Percentiles rank a stretch among this genome's conserved stretches.
phyloP scores from a whole-genome alignment of 1,140 invertebrate genomes.

The Tenebrio molitor region DNA sequence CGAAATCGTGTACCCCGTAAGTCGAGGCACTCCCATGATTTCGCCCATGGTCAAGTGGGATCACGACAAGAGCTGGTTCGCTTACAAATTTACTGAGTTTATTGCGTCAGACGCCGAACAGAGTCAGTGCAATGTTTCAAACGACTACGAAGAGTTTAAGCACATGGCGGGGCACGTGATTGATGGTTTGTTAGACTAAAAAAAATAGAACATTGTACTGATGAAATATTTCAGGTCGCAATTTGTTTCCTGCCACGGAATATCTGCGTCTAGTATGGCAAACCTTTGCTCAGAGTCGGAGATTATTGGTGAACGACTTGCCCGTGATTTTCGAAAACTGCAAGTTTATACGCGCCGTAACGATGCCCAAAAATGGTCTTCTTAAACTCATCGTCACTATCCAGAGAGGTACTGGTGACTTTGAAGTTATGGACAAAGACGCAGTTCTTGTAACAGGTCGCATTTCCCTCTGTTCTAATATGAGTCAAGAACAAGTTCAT shows the following conservation, averaged over 20 bases:
- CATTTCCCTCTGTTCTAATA: too few species aligned
- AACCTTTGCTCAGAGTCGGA: conserved; percentile 87
- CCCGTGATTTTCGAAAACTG: conserved; percentile 93
- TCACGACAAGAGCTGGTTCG: neutral
- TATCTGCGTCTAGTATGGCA: conserved; percentile 91
- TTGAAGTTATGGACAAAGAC: conserved; percentile 72
- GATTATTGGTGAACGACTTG: conserved; percentile 78
- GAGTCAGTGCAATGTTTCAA: conserved; percentile 68
- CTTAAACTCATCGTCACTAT: conserved; percentile 86
- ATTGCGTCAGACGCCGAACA: conserved; percentile 65
- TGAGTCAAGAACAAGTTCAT: too few species aligned
- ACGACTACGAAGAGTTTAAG: conserved; percentile 75
- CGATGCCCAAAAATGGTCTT: conserved; percentile 71
- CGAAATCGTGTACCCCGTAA: neutral
- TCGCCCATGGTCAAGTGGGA: neutral
- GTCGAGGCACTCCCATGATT: neutral
- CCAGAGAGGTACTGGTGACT: conserved; percentile 84
- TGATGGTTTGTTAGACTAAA: conserved; percentile 71
- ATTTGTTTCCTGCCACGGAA: conserved; percentile 91
- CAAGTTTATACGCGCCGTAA: conserved; percentile 85
- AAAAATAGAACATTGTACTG: conserved; percentile 76
- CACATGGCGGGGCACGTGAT: conserved; percentile 88
- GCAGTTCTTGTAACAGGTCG: conserved; percentile 36
- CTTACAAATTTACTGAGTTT: neutral
- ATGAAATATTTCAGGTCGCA: conserved; percentile 84